These are phyloP conservation scores for Philereme transversata DNA, from an alignment of 2,888 invertebrate species.

Conservation along the genomic window DNA sequence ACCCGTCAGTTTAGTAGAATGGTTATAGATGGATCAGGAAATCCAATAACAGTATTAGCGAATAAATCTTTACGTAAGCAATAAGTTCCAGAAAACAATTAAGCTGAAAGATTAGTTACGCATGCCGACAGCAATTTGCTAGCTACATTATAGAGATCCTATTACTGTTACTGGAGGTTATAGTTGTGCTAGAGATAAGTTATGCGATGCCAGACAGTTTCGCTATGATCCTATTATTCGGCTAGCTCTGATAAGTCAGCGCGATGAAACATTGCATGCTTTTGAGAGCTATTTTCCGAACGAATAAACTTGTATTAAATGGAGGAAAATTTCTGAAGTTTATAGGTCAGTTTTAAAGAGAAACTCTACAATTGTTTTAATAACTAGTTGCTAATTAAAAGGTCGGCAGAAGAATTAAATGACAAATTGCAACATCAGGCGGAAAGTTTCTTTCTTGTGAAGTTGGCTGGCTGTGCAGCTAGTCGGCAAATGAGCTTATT, in stretches of 20 bases:
- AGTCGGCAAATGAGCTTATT: constrained; percentile 71
- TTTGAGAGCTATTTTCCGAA: constrained; percentile 39
- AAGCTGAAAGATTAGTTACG: constrained; percentile 50
- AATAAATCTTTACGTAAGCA: constrained; percentile 38
- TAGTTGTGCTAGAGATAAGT: constrained; percentile 52
- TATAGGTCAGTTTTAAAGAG: background rate
- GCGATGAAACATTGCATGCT: constrained; percentile 41
- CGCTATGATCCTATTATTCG: constrained; percentile 53
- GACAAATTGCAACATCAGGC: constrained; percentile 51
- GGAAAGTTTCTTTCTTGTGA: constrained; percentile 27
- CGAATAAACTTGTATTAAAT: constrained; percentile 33
- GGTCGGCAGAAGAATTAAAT: constrained; percentile 56
- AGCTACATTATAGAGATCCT: constrained; percentile 37
- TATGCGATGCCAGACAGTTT: constrained; percentile 49
- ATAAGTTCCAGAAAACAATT: constrained; percentile 47
- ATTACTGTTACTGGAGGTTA: constrained; percentile 45
- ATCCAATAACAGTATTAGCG: constrained; percentile 46
- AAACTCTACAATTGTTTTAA: background rate
- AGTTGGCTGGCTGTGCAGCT: constrained; percentile 54
- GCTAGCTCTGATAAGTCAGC: constrained; percentile 50
- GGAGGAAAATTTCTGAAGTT: constrained; percentile 4
- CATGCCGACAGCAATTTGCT: constrained; percentile 50
- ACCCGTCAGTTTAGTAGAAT: constrained; percentile 41
- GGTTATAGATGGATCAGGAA: constrained; percentile 41
- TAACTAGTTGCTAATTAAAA: constrained; percentile 49